Base-by-base conservation (phyloP, 2,113 vertebrate species). In the Thamnaconus septentrionalis region DNA sequence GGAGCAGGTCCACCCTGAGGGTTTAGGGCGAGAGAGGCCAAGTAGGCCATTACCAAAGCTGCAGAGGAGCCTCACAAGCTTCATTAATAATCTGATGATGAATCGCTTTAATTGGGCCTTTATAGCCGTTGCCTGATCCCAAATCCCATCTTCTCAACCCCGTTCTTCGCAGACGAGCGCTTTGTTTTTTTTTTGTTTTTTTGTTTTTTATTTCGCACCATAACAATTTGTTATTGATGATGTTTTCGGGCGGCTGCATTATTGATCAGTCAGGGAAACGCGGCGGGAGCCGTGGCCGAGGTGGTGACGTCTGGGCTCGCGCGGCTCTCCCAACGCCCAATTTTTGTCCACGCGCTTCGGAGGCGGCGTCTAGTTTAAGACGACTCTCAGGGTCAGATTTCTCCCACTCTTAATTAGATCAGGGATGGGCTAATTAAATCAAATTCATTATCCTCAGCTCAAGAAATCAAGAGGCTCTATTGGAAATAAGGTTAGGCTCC, bases 371-470 rank as follows among this genome's bases (percentile, higher is more conserved):
- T 49, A 69, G 82, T 86, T 79, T 79, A 71, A 78, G 69, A 71
- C 83, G 87, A 88, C 85, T 92, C 87, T 80, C 80, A n/a, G 71
- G 94, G 95, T 94, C 95, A 94, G 87, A 90, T 92, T 94, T 90
- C 84, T 92, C 92, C 91, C 93, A 92, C 93, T 92, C 91, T 90
- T 96, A 94, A 98, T 97, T 94, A 92, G 93, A 96, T 97, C 94
- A 94, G 91, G 91, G 93, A 87, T 85, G 87, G 88, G 86, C 93
- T 98, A 98, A 98, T 98, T 96, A 94, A 94, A 96, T 98, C 96
- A 96, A 96, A 95, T 98, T 98, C 94, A 98, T 98, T 98, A 97
- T 95, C 92, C 90, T 92, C 92, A 94, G 94, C 95, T 95, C 94
- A 91, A 93, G 93, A 95, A 97, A 95, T 96, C 94, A 95, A 94